Evolutionary conservation across 2,797 vertebrate species (phyloP), one percentile per base, ranked within the genome.

Genomic region (Catostomus latipinnis): DNA sequence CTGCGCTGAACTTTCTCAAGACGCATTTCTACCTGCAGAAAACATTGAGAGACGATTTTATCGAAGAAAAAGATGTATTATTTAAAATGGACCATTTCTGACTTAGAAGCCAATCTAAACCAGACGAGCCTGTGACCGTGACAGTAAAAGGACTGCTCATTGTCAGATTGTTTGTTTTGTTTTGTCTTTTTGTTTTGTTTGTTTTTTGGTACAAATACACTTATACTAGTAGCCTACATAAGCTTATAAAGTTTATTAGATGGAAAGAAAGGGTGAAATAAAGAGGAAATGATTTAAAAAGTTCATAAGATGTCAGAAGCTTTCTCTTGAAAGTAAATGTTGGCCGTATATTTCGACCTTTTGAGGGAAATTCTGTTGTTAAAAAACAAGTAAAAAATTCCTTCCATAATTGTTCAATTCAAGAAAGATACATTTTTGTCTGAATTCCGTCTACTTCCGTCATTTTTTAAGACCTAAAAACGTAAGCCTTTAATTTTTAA

Each of bases 171-270:
- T 92, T 87, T 91, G 90, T 93, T 92, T 84, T 84, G 81, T 82
- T 91, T 22, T 22, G 22, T 22, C 22, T 22, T 22, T 22, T 22
- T 22, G 1, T 34, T 34, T 34, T 34, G 2, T 34, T 34, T 4
- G 2, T 93, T 92, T 94, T 94, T 94, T 94, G 94, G 93, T 94
- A 94, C 93, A 94, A 93, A 94, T 92, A 92, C 91, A 94, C 92
- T 92, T 92, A 94, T 92, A 34, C 92, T 94, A 94, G 92, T 85
- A n/a, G n/a, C n/a, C n/a, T n/a, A 92, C 93, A 94, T 93, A 94
- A 93, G 93, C 92, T 91, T 93, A 90, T 88, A 92, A 94, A 93
- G 92, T 95, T 94, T 94, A 95, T 93, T 93, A 94, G 92, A 92
- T 93, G 91, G 90, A 91, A 89, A 90, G 89, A 92, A 89, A 87